These are phyloP conservation scores for Hemitrygon akajei DNA, from an alignment of 2,797 vertebrate species.

Conservation along the genomic window DNA sequence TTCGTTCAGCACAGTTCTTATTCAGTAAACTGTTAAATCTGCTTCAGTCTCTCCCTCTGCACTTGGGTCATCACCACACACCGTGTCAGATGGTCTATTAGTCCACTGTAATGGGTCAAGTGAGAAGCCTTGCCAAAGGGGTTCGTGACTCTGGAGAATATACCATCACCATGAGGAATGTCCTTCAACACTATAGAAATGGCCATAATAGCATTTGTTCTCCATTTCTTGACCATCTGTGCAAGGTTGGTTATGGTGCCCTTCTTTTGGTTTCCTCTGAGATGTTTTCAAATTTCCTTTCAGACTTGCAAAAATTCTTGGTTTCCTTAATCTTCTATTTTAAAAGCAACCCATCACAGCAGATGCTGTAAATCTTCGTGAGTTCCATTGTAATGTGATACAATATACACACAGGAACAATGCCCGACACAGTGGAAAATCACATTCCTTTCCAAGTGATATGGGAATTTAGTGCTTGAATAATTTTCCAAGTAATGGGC, in stretches of 20 bases:
- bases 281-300: background rate
- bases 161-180: background rate
- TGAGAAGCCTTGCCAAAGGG: background rate
- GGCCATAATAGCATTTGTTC: background rate
- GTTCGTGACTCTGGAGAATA: background rate
- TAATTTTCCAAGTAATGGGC: constrained; percentile 29
- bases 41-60: too few species aligned
- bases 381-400: constrained; percentile 8
- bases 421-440: constrained; percentile 25
- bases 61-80: too few species aligned
- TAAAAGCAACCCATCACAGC: background rate
- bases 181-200: background rate
- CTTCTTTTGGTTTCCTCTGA: background rate
- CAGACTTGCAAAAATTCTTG: background rate
- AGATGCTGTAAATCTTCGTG: background rate
- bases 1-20: too few species aligned
- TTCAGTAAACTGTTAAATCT: too few species aligned
- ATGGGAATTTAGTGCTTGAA: constrained; percentile 27
- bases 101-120: background rate
- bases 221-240: background rate
- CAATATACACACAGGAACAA: background rate
- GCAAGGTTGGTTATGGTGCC: background rate
- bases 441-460: constrained; percentile 34
- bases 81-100: too few species aligned
- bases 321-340: background rate